Evolutionary conservation across 2,888 invertebrate species (phyloP), one percentile per base, ranked within the genome.

Genomic region (Empis stercorea): DNA sequence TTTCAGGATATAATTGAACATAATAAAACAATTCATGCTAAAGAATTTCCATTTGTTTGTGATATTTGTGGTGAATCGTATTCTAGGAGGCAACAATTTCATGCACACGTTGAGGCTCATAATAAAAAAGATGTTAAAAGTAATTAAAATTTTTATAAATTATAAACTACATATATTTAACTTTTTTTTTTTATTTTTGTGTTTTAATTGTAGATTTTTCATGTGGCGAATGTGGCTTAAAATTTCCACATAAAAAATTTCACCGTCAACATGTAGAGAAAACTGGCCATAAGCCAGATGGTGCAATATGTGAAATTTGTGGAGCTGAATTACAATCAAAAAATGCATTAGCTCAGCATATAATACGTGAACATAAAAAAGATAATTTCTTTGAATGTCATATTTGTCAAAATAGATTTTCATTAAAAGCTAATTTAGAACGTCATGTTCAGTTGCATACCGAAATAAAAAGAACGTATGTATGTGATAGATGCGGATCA

Each of bases 341-440:
- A 54, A 64, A 64, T 49, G 66, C 63, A 13, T 57, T 69, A n/a
- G 63, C 64, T 53, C 69, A 69, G 59, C 69, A 69, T 56, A 63
- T 67, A 11, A 63, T 64, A 44, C 60, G 66, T 10, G 64, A 64
- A 47, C 69, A 69, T 46, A 68, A 67, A 52, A 66, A 67, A 54
- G 68, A 68, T 50, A 66, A 67, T 48, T 65, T 65, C 54, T 67
- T 66, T 51, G 67, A 68, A 56, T 69, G 68, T 59, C 67, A 66
- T 61, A 66, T 68, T 56, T 69, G 69, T 56, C 63, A 66, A 54
- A 68, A 68, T 55, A 65, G 66, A 38, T 69, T 69, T 49, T 64
- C 68, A 23, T 56, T 66, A 27, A 68, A 68, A 54, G 68, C 67
- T 34, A 69, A 68, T 48, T 55, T 69, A 50, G 69, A 68, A 55